Evolutionary conservation across 1,140 invertebrate genomes (phyloP).

Genomic region (Polyergus mexicanus): DNA sequence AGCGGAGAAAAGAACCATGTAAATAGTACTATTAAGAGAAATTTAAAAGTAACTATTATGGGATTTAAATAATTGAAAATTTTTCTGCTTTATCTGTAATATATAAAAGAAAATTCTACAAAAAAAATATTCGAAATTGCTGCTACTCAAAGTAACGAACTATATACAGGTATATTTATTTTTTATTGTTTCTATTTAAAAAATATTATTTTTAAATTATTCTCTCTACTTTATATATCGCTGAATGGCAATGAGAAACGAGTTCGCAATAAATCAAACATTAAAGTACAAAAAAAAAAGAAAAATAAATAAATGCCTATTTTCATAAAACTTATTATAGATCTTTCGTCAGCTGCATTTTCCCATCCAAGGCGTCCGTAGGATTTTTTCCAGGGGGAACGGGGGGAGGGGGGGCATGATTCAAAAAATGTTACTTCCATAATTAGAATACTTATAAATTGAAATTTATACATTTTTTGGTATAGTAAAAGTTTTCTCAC

Average conservation of each 20-base stretch:
- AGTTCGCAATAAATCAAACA: background rate
- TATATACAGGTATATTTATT: slow-evolving; percentile 27
- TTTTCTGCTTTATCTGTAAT: background rate
- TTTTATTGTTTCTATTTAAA: slow-evolving; percentile 14
- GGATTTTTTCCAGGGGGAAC: too few relatives aligned
- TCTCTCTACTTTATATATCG: background rate
- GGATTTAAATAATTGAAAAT: slow-evolving; percentile 11
- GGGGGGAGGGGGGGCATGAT: too few relatives aligned
- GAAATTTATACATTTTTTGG: too few relatives aligned
- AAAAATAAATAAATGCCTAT: background rate
- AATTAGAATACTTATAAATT: too few relatives aligned
- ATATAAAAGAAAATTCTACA: background rate
- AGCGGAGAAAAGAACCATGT: background rate
- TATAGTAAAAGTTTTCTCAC: too few relatives aligned
- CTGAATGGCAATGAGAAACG: background rate
- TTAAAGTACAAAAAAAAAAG: background rate
- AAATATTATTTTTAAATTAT: background rate
- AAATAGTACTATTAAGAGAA: background rate
- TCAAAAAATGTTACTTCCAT: too few relatives aligned
- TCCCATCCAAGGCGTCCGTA: too few relatives aligned
- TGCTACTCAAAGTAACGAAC: background rate
- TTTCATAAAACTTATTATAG: background rate
- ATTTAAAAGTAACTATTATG: slow-evolving; percentile 21
- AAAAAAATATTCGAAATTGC: background rate
- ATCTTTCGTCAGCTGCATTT: background rate